These are phyloP conservation scores for Zapus hudsonius DNA, from an alignment of 2,113 vertebrate species.

Conservation along the genomic window DNA sequence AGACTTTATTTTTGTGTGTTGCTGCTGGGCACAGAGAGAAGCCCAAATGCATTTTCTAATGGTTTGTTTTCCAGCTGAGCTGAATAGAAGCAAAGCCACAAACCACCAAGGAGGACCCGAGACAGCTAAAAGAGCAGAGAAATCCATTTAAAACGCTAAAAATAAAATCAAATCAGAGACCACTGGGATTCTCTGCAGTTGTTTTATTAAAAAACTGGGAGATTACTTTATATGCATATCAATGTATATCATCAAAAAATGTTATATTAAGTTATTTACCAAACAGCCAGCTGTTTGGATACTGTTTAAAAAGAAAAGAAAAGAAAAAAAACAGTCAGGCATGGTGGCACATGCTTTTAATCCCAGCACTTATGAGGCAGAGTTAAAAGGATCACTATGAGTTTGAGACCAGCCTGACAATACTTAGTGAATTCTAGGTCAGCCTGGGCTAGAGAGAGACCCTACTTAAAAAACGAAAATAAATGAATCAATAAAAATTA, in stretches of 20 bases:
- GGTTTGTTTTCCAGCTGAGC: slow-evolving; percentile 56
- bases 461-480: no score
- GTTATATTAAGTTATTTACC: background rate
- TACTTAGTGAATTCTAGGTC: no score
- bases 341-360: no score
- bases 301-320: background rate
- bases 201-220: slow-evolving; percentile 32
- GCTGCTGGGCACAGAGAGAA: slow-evolving; percentile 3
- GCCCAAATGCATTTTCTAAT: slow-evolving; percentile 38
- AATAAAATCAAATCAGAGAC: slow-evolving; percentile 33
- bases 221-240: background rate
- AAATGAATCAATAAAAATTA: no score
- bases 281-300: background rate
- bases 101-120: background rate
- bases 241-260: background rate
- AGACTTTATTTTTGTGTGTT: slow-evolving; percentile 21
- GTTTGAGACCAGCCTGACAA: no score
- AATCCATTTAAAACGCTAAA: slow-evolving; percentile 40
- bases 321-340: no score
- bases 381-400: no score
- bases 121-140: background rate
- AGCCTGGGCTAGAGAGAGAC: no score
- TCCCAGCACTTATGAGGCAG: no score
- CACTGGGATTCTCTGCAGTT: background rate
- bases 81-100: slow-evolving; percentile 57